Base-by-base conservation (phyloP, 2,888 invertebrate species). In the Hemicrepidius hirtus region DNA sequence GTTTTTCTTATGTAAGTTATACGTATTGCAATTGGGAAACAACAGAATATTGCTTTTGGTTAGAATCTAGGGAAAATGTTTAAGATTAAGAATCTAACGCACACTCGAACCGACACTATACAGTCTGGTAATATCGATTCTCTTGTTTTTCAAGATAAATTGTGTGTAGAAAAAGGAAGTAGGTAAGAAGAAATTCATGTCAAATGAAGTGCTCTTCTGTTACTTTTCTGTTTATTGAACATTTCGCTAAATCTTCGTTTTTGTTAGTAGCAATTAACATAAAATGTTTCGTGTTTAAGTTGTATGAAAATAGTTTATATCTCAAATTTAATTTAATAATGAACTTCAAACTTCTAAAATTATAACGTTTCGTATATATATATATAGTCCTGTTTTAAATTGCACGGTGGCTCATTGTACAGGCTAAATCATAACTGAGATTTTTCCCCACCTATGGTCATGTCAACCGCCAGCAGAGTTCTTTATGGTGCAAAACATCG, bases 31-130 rank as follows among this genome's bases (percentile, higher is more conserved):
- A 5, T n/a, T 28, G 3, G 5, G 5, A 24, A 21, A 12, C 28
- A 28, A 44, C 16, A 44, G 44, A 53, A 53, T 32, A 32, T 53
- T 13, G 53, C 21, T 53, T 32, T 32, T 9, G n/a, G 28, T 32
- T 64, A 64, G 35, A 50, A 50, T 32, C 13, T 20, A 46, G 64
- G 37, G 37, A 37, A 50, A 64, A 21, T 50, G 20, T 64, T 64
- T 46, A 50, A 64, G 64, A 64, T 64, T 64, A 50, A 6, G 16
- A 64, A 37, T 49, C 50, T 18, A 50, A 5, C 32, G 13, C 32
- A 64, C 37, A 64, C 50, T 37, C 13, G 32, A 49, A 35, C 35
- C 50, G 50, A 37, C 50, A 64, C 35, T 3, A 6, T 9, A 53
- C 10, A 35, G 18, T 20, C n/a, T n/a, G 37, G 21, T 37, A 46